Percentiles rank a stretch among this genome's conserved stretches.
Conservation (phyloP, 2,888 invertebrate genomes). For the Lochmaea capreae region DNA sequence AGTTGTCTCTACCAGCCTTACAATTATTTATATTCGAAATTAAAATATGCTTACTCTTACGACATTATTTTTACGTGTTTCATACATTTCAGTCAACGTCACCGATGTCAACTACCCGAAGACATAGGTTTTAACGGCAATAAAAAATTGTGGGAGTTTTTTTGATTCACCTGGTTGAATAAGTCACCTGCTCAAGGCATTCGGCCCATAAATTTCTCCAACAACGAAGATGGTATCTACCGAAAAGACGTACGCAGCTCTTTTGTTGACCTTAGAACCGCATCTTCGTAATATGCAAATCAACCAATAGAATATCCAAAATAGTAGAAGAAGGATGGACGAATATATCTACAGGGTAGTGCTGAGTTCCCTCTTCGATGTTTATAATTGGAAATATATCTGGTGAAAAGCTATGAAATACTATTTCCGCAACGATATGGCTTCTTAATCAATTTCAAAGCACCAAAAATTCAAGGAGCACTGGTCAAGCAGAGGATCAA, state of each 20-base stretch:
- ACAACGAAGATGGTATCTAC: conserved; percentile 52
- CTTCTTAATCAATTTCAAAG: too few species aligned
- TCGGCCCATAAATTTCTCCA: conserved; percentile 60
- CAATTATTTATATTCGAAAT: conserved; percentile 21
- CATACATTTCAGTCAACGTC: conserved; percentile 32
- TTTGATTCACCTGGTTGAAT: conserved; percentile 49
- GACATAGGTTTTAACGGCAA: conserved; percentile 37
- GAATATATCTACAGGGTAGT: conserved; percentile 18
- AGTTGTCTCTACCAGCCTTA: too few species aligned
- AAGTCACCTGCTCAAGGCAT: conserved; percentile 61
- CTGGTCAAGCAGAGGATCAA: too few species aligned
- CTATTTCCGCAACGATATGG: too few species aligned
- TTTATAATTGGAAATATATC: not conserved
- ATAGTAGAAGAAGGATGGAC: conserved; percentile 21
- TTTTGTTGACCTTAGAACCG: conserved; percentile 36
- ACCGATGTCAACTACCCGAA: conserved; percentile 30
- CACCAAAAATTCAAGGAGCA: too few species aligned
- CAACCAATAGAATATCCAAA: conserved; percentile 31
- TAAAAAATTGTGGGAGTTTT: conserved; percentile 45
- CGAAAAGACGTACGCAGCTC: conserved; percentile 27
- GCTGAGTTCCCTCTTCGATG: not conserved
- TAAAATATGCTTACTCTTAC: conserved; percentile 26
- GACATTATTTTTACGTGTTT: conserved; percentile 32
- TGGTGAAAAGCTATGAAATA: not conserved
- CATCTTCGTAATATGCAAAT: conserved; percentile 33